Conservation (phyloP, 2,113 vertebrate genomes). For the Ranitomeya variabilis region DNA sequence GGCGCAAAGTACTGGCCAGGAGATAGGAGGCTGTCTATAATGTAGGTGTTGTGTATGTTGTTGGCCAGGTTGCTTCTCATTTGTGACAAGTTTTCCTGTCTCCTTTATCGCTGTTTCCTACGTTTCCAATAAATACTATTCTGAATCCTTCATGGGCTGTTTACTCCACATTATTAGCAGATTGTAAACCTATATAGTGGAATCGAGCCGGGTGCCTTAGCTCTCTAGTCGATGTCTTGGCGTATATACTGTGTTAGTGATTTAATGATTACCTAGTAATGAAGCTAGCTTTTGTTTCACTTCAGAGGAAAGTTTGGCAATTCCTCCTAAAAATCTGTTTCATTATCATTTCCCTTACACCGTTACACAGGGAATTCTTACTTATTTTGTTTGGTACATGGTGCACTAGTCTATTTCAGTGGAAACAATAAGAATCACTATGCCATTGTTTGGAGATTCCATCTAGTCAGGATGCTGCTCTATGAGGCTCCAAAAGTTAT, state of each 20-base stretch:
- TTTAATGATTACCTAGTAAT: too few species aligned
- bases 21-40: not conserved
- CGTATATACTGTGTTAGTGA: too few species aligned
- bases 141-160: not conserved
- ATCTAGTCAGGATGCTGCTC: not conserved
- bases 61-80: not conserved
- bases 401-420: not conserved
- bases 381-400: not conserved
- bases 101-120: not conserved
- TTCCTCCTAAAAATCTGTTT: too few species aligned
- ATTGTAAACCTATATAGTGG: not conserved
- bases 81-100: not conserved
- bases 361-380: not conserved
- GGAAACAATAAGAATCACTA: not conserved
- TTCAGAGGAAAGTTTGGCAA: too few species aligned
- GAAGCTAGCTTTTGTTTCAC: too few species aligned
- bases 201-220: too few species aligned
- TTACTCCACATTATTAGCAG: not conserved
- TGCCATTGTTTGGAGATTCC: not conserved
- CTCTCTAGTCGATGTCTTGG: too few species aligned
- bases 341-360: not conserved
- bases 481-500: not conserved
- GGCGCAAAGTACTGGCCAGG: not conserved
- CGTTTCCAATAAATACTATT: not conserved
- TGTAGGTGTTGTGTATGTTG: not conserved